Conservation (phyloP, 2,797 vertebrate genomes). For the Choloepus didactylus region DNA sequence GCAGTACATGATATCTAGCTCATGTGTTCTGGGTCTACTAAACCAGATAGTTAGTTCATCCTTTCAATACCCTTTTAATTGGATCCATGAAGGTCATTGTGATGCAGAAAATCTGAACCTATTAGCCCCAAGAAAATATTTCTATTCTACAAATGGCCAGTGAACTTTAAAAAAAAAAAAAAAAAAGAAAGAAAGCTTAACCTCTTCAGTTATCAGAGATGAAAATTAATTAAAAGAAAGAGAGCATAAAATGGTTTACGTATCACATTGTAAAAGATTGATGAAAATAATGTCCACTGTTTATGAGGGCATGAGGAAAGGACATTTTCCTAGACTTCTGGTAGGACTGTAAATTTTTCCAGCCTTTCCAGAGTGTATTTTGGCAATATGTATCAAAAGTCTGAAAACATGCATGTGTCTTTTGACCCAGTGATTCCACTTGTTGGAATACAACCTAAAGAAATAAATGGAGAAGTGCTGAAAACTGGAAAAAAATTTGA, state of each 20-base stretch:
- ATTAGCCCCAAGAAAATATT: slow-evolving; percentile 40
- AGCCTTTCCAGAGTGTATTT: neutral
- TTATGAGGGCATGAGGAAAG: neutral
- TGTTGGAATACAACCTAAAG: slow-evolving; percentile 13
- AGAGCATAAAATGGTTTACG: neutral
- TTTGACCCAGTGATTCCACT: neutral
- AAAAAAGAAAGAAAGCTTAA: neutral
- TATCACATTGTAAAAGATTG: neutral
- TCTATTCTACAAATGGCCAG: neutral
- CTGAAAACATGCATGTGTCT: neutral
- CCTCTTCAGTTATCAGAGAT: neutral
- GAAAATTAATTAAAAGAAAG: slow-evolving; percentile 29
- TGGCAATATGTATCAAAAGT: neutral
- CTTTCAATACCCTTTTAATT: slow-evolving; percentile 52
- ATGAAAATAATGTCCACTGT: neutral
- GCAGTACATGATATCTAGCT: neutral
- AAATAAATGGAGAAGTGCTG: slow-evolving; percentile 45
- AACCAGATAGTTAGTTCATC: neutral
- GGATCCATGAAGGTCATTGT: slow-evolving; percentile 15
- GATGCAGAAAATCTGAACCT: slow-evolving; percentile 1
- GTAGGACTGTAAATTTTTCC: neutral
- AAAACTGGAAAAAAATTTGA: slow-evolving; percentile 49
- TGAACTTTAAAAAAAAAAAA: neutral
- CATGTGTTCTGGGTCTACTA: neutral
- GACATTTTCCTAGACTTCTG: neutral